A percentile compares a stretch with the other conserved stretches of the same genome.
Conservation (phyloP, 2,797 vertebrate genomes). For the Ctenopoma multispine region DNA sequence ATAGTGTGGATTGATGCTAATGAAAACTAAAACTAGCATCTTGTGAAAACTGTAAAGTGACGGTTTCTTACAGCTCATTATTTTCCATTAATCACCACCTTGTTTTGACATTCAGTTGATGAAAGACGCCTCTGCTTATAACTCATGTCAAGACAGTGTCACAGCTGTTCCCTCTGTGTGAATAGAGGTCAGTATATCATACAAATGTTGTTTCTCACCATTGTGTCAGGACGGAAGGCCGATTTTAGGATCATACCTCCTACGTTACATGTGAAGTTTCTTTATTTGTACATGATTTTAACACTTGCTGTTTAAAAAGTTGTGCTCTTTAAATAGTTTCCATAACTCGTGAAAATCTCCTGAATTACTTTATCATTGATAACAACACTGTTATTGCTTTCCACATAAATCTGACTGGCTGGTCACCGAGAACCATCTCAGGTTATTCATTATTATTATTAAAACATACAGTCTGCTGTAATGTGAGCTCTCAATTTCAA, state of each 20-base stretch:
- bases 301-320: too few species aligned
- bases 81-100: constrained; percentile 11
- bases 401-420: too few species aligned
- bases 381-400: too few species aligned
- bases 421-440: too few species aligned
- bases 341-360: too few species aligned
- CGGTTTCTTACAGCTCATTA: neutral
- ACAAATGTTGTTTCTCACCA: constrained; percentile 3
- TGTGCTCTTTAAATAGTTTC: too few species aligned
- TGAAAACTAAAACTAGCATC: neutral
- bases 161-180: constrained; percentile 12
- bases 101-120: constrained; percentile 17
- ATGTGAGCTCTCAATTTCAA: too few species aligned
- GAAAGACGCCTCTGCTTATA: constrained; percentile 19
- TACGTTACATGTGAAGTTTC: neutral
- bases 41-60: neutral
- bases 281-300: neutral
- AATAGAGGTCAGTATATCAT: constrained; percentile 20
- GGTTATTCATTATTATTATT: too few species aligned
- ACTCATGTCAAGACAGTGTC: neutral
- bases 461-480: too few species aligned
- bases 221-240: neutral
- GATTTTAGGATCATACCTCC: constrained; percentile 8
- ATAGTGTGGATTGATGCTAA: neutral
- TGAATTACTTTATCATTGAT: too few species aligned